Base-by-base conservation (phyloP, 1,140 invertebrate species). In the Drosophila jambulina region DNA sequence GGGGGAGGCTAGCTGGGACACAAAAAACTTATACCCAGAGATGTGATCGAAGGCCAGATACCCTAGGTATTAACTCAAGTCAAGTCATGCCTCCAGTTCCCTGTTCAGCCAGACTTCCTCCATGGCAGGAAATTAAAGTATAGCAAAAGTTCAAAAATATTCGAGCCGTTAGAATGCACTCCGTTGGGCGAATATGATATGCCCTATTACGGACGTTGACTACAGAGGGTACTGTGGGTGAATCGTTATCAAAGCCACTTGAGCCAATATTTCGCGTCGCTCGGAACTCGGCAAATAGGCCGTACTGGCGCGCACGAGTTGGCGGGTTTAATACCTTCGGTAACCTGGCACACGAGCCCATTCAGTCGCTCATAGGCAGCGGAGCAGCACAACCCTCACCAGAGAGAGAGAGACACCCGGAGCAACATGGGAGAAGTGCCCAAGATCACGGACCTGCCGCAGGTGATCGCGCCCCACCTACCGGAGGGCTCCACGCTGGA, bases 401-500 rank as follows among this genome's bases (percentile, higher is more conserved):
- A 21, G n/a, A 17, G 32, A 54, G 25, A 36, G 13, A 51, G n/a
- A 29, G 17, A n/a, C n/a, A n/a, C 3, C 4, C 13, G 1, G 34
- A 17, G 3, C 36, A 19, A 32, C 19, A 91, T 91, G 91, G 75
- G 57, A 10, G 82, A 91, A 63, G 76, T 88, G 48, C 91, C 91
- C 13, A 34, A 85, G 75, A 91, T 92, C 17, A 71, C 38, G 9
- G 76, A 92, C 58, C 67, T 92, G 9, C 13, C 71, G 4, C 68
- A 81, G 64, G 72, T 92, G n/a, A 51, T 92, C 38, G 78, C 90
- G 19, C 84, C 86, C 15, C 61, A 84, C 46, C 60, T 92, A 29
- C 56, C 75, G 3, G 62, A 76, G 5, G 91, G 84, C n/a, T 75
- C 38, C 5, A 78, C 62, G 8, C 10, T 92, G 0, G 69, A 78